A percentile compares a stretch with the other conserved stretches of the same genome.
Evolutionary conservation across 2,113 vertebrate genomes (phyloP).

Genomic region (Condylura cristata): DNA sequence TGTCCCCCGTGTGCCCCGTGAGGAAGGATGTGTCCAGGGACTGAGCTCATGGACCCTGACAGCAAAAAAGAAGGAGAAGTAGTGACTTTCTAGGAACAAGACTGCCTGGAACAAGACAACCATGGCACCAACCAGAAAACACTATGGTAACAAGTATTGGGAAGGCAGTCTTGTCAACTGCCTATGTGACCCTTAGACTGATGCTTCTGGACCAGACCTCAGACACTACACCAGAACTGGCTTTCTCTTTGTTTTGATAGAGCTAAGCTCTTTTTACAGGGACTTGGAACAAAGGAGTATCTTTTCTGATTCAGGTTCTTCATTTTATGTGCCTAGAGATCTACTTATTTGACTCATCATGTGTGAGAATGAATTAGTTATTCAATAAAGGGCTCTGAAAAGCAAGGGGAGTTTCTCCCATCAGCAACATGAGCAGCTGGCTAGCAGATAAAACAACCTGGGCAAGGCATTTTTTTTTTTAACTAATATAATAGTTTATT

Average conservation of each 20-base stretch:
- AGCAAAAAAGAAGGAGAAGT: neutral
- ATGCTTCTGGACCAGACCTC: neutral
- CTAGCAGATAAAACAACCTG: neutral
- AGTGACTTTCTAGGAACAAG: neutral
- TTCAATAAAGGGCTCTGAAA: neutral
- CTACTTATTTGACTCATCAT: neutral
- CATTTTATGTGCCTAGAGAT: neutral
- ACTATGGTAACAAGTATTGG: neutral
- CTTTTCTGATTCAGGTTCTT: neutral
- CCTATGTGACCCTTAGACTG: neutral
- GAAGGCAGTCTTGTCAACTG: neutral
- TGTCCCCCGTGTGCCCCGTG: neutral
- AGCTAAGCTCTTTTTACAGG: neutral
- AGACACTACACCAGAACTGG: neutral
- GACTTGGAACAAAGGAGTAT: neutral
- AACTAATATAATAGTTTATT: too few relatives aligned
- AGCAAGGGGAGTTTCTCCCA: neutral
- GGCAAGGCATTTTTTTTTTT: neutral
- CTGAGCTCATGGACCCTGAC: neutral
- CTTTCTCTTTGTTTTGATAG: neutral
- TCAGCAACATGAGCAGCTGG: neutral
- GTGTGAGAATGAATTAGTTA: neutral
- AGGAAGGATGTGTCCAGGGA: neutral
- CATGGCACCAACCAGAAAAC: neutral
- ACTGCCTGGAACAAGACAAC: neutral